Base-by-base conservation (phyloP, 2,888 invertebrate species). In the Agapostemon virescens region DNA sequence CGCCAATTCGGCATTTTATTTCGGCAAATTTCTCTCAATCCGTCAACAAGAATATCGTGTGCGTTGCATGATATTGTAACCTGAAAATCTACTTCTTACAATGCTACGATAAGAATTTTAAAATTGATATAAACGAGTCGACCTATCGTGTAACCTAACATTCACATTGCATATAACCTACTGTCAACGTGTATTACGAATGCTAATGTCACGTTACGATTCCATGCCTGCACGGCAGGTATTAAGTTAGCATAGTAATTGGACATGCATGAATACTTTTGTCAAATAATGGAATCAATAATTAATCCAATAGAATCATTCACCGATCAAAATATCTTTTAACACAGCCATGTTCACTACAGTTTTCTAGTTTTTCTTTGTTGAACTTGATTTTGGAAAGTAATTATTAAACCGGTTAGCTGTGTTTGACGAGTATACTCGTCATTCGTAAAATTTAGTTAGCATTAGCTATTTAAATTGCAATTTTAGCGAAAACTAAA, bases 141-240 rank as follows among this genome's bases (percentile, higher is more conserved):
- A 33, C 40, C 42, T 40, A 64, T 63, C 52, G 64, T 67, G 30
- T 63, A 49, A 36, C 61, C 49, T 17, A 66, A 71, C 49, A 40
- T 76, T 52, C 38, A 15, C 40, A 52, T 66, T 36, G 45, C 42
- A 64, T 55, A 66, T 40, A 69, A 49, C 17, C 17, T 40, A 69
- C 61, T 36, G 49, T 33, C 45, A 58, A 33, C 49, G 17, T 49
- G 15, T 20, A 40, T 23, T 61, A 36, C 26, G 58, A 61, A 79
- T 75, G 30, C 70, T 70, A 67, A 75, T 75, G 64, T 58, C 58
- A 30, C 40, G 36, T 55, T 36, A 67, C 42, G 69, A 70, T 66
- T 70, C 42, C 15, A 66, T 36, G 69, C 42, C 33, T 17, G 30
- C 13, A 58, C 36, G 20, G 6, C 23, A 17, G 11, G 58, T 3